Evolutionary conservation across 1,140 invertebrate genomes (phyloP), one percentile per base, ranked within the genome.

Genomic region (Pseudoatta argentina): DNA sequence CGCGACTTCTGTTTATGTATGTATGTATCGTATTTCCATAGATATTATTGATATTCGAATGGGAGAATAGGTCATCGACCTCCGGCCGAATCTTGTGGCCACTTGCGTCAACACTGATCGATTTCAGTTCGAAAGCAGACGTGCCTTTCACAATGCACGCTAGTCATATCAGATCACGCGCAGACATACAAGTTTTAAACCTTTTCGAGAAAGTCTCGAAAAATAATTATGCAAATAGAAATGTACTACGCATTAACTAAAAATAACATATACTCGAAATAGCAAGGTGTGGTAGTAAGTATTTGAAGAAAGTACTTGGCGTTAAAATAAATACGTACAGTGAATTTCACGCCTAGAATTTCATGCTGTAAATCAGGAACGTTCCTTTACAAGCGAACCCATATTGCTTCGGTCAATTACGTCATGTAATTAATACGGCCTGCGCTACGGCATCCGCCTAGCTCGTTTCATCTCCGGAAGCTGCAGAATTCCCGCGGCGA

Each of bases 31-130:
- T 10, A 69, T 55, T 79, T 55, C 57, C 30, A n/a, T 21, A 10
- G 34, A 71, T 44, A 55, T 34, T 53, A 55, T 71, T 44, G 34
- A 57, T 81, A 59, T 57, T 44, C 16, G 12, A 81, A 10, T 8
- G 30, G 3, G 48, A n/a, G 14, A 3, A 39, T n/a, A 44, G 61
- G 78, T 81, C 64, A 16, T 71, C 51, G 53, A 69, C 48, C 64
- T 39, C 8, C 14, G 30, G 18, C 30, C 48, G 78, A 71, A 71
- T 71, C 34, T 71, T 81, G 30, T 39, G 39, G 34, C 59, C 78
- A 81, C 78, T 81, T 81, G 78, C 78, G 78, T 81, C 78, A 81
- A 81, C 78, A 81, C 21, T 57, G 66, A 81, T 81, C 78, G 64
- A 71, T 71, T 71, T 69, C n/a, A 44, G 14, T 57, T 57, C 78